phyloP scores from a whole-genome alignment of 35 echinoderm and acorn worm species.

The Apostichopus japonicus region DNA sequence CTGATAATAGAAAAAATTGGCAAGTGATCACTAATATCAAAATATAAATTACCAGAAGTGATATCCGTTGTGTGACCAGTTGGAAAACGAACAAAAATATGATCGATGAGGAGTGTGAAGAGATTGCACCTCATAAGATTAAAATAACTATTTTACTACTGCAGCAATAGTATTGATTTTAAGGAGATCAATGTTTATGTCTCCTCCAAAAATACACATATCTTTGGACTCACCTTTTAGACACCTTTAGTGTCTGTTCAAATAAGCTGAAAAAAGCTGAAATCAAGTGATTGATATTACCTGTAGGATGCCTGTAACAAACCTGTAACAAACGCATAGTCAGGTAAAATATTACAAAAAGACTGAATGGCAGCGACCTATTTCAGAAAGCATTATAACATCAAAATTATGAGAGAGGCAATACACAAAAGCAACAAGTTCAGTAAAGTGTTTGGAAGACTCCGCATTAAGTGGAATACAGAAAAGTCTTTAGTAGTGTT shows the following conservation, averaged over 20 bases:
- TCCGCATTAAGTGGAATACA: background rate
- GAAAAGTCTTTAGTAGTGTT: background rate
- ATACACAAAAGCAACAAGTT: background rate
- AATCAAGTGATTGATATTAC: slow-evolving; percentile 16
- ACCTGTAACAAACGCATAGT: background rate
- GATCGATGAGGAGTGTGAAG: background rate
- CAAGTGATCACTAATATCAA: background rate
- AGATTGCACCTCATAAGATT: background rate
- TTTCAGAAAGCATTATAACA: background rate
- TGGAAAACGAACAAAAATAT: background rate
- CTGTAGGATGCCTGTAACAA: background rate
- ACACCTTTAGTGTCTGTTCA: no score
- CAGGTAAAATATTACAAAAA: background rate
- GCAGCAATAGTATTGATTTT: background rate
- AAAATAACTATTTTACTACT: background rate
- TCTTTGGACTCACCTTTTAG: background rate
- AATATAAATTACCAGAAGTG: background rate
- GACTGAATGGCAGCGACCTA: background rate
- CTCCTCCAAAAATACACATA: slow-evolving; percentile 6
- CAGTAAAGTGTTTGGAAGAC: slow-evolving; percentile 1
- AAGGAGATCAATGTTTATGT: slow-evolving; percentile 24
- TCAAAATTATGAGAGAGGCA: slow-evolving; percentile 26
- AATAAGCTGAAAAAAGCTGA: background rate
- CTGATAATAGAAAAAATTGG: slow-evolving; percentile 13
- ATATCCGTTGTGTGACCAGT: background rate